A percentile compares a stretch with the other conserved stretches of the same genome.
Evolutionary conservation across 2,113 vertebrate species (phyloP).

Genomic region (Phalacrocorax aristotelis): DNA sequence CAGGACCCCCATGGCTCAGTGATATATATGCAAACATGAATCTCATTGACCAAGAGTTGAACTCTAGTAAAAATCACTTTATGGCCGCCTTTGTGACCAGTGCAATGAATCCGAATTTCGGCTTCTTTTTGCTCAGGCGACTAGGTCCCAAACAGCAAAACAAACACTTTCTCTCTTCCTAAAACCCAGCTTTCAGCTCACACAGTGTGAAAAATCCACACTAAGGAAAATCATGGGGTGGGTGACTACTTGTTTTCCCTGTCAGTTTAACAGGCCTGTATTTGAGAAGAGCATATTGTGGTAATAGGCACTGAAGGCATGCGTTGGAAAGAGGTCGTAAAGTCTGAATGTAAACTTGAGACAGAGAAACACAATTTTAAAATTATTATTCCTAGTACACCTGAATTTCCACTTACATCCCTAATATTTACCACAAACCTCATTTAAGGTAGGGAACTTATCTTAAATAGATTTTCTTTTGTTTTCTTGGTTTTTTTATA

Average conservation of each 20-base stretch:
- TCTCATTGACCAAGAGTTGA: constrained; percentile 58
- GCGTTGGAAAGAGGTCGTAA: background rate
- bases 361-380: background rate
- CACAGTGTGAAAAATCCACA: background rate
- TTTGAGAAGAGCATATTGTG: background rate
- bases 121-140: background rate
- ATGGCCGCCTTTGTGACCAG: constrained; percentile 13
- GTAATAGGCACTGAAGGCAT: background rate
- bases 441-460: background rate
- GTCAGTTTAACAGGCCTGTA: background rate
- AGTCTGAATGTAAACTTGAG: background rate
- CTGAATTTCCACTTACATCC: background rate
- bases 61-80: constrained; percentile 55
- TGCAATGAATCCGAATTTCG: background rate
- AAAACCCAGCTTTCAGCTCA: background rate
- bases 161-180: background rate
- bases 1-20: background rate
- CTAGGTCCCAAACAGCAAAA: background rate
- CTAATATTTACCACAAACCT: background rate
- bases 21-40: constrained; percentile 24
- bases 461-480: background rate
- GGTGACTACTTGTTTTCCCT: background rate
- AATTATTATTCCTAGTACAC: background rate
- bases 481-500: background rate
- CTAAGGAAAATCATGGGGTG: background rate